Base-by-base conservation (phyloP, 2,888 invertebrate species). In the Thera obeliscata region DNA sequence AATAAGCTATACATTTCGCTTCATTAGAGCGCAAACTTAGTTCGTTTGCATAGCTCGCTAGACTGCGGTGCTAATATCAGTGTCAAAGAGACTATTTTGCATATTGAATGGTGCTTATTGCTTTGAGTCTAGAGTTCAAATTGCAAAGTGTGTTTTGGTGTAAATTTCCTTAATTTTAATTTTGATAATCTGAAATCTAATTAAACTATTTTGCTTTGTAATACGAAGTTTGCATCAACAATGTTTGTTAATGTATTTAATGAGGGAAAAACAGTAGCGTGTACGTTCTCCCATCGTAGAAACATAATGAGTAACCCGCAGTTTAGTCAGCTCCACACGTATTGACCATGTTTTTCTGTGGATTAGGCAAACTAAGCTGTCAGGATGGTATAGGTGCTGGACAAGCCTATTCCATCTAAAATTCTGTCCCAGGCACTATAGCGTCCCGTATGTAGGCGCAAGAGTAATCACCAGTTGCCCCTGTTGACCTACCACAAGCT, bases 11-110 rank as follows among this genome's bases (percentile, higher is more conserved):
- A 61, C 48, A 56, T 48, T 61, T 55, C 36, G 43, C 48, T 56
- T 59, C 64, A 59, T 60, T 66, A 61, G 56, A 49, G 38, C n/a
- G 12, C 36, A 60, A 65, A 58, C 59, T 60, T 49, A 12, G 48
- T 49, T 55, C 49, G 60, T 65, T 61, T 61, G 60, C 60, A 62
- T 59, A 56, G 64, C 57, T 52, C 48, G 55, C 33, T 62, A 12
- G 52, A 54, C 59, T 50, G 59, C 56, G 56, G 22, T 60, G 63
- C 67, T 63, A 62, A 67, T 63, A 67, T 56, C 43, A 59, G 64
- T 60, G 59, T 65, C 64, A 67, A 56, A 63, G 63, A 67, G 56
- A 63, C 36, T 56, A 49, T 33, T 59, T 48, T 63, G 59, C 59
- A 60, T 60, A 56, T 59, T 58, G 38, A 54, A 61, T 9, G 48